These are phyloP conservation scores for Lycaon pictus DNA, from an alignment of 2,113 vertebrate genomes.

Conservation along the genomic window DNA sequence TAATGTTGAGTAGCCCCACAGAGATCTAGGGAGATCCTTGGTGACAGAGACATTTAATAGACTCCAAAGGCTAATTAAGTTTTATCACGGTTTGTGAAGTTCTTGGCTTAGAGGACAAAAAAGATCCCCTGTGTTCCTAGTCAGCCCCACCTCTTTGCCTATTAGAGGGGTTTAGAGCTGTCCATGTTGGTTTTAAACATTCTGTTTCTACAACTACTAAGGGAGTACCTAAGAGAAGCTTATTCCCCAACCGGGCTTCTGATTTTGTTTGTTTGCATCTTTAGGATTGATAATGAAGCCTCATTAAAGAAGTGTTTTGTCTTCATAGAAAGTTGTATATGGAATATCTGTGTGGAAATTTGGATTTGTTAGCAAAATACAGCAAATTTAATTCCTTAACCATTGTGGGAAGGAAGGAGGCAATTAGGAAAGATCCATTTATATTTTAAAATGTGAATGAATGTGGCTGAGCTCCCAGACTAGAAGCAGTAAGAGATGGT, in stretches of 20 bases:
- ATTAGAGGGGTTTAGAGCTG: background rate
- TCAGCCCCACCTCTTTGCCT: background rate
- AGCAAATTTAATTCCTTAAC: constrained; percentile 8
- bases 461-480: background rate
- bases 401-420: background rate
- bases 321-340: constrained; percentile 9
- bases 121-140: background rate
- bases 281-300: background rate
- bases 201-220: background rate
- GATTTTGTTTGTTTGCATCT: constrained; percentile 25
- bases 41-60: background rate
- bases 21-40: background rate
- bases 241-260: background rate
- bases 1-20: background rate
- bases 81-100: background rate
- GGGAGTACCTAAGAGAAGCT: background rate
- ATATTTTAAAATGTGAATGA: constrained; percentile 11
- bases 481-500: background rate
- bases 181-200: background rate
- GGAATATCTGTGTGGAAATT: background rate
- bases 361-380: constrained; percentile 32
- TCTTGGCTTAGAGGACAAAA: background rate
- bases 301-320: constrained; percentile 25
- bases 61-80: background rate
- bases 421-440: constrained; percentile 23